A percentile compares a stretch with the other conserved stretches of the same genome.
These are phyloP conservation scores for Sweltsa coloradensis DNA, from an alignment of 1,140 invertebrate species.

Conservation along the genomic window DNA sequence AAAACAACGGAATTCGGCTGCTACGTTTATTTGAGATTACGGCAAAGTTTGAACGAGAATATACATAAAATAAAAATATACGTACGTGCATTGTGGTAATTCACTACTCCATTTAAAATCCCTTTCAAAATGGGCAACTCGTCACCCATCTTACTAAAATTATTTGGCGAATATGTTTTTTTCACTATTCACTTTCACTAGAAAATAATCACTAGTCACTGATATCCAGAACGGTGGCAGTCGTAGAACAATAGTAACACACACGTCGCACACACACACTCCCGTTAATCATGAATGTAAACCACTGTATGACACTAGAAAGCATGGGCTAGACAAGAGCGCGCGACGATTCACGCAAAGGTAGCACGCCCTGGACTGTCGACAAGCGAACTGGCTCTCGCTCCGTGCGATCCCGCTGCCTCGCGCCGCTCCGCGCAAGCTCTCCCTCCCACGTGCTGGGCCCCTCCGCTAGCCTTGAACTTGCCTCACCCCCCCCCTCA, in stretches of 20 bases:
- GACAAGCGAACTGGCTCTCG: slow-evolving; percentile 9
- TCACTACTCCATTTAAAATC: slow-evolving; percentile 74
- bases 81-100: slow-evolving; percentile 84
- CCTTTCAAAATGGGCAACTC: slow-evolving; percentile 78
- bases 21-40: neutral
- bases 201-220: no score
- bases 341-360: no score
- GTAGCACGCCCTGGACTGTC: no score
- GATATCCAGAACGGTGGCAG: no score
- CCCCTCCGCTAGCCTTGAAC: slow-evolving; percentile 33
- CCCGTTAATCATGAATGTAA: no score
- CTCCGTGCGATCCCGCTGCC: slow-evolving; percentile 20
- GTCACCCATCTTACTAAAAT: slow-evolving; percentile 55
- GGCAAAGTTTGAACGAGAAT: neutral
- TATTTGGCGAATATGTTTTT: slow-evolving; percentile 2
- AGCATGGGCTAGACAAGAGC: no score
- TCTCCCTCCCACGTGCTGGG: slow-evolving; percentile 23
- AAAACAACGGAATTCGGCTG: neutral
- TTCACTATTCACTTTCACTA: no score
- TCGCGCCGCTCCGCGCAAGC: slow-evolving; percentile 17
- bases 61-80: slow-evolving; percentile 27
- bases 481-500: slow-evolving; percentile 17
- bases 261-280: neutral
- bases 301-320: no score
- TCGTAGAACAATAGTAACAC: neutral